Percentiles rank a stretch among this genome's conserved stretches.
Evolutionary conservation across 2,888 invertebrate species (phyloP).

Genomic region (Cremastinae sp.): DNA sequence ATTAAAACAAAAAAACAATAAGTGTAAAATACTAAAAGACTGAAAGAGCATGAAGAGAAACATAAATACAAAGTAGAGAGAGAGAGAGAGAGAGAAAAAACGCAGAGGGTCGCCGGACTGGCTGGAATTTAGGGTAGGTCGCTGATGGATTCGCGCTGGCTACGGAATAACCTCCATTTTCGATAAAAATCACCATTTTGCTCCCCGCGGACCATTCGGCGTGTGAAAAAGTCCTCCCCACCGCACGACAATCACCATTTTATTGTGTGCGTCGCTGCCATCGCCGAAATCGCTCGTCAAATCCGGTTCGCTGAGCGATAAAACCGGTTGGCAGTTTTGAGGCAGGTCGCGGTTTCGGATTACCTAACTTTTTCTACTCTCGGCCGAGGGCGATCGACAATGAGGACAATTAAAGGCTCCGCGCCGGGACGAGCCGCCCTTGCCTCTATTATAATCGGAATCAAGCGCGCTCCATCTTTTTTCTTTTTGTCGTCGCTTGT

Average conservation of each 20-base stretch:
- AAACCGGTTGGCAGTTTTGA: conserved; percentile 57
- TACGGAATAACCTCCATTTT: conserved; percentile 39
- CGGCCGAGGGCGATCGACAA: conserved; percentile 39
- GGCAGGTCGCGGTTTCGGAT: conserved; percentile 57
- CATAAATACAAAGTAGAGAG: conserved; percentile 13
- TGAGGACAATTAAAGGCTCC: conserved; percentile 42
- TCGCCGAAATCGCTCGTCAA: conserved; percentile 43
- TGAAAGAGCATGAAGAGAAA: too few relatives aligned
- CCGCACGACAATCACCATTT: conserved; percentile 30
- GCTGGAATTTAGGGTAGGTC: conserved; percentile 76
- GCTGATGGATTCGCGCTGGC: conserved; percentile 50
- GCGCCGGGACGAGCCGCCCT: conserved; percentile 5
- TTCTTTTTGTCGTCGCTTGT: conserved; percentile 15
- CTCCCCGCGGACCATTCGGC: neutral
- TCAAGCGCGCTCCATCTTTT: conserved; percentile 28
- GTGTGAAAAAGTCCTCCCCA: conserved; percentile 23
- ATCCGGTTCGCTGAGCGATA: conserved; percentile 13
- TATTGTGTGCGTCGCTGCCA: conserved; percentile 31
- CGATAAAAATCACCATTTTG: conserved; percentile 58
- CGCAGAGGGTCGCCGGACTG: conserved; percentile 58
- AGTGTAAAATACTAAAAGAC: too few relatives aligned
- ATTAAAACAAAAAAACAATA: too few relatives aligned
- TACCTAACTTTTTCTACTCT: conserved; percentile 37
- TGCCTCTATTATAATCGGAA: conserved; percentile 9
- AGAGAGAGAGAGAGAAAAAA: conserved; percentile 28